These are phyloP conservation scores for Sigmodon hispidus DNA, from an alignment of 2,113 vertebrate species.

Conservation along the genomic window DNA sequence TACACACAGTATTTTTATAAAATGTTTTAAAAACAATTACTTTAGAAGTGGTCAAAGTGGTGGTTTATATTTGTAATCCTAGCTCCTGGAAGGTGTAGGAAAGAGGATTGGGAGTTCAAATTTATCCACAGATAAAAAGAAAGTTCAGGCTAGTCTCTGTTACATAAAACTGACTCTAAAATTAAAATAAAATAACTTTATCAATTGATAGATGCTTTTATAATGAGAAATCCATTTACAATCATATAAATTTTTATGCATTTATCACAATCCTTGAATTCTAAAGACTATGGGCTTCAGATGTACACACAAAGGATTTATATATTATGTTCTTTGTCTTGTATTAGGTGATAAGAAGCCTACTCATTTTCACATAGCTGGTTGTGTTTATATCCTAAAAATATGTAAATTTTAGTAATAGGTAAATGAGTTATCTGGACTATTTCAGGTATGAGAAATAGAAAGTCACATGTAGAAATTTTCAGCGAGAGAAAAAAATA, in stretches of 20 bases:
- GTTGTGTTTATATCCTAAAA: neutral
- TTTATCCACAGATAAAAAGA: neutral
- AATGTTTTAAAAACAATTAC: neutral
- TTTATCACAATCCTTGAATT: neutral
- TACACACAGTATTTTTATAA: neutral
- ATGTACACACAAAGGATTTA: neutral
- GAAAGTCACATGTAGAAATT: neutral
- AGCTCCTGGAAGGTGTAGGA: neutral
- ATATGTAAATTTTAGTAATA: neutral
- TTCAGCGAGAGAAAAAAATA: neutral
- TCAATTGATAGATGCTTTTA: conserved; percentile 19
- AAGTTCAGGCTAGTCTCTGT: neutral
- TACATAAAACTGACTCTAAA: neutral
- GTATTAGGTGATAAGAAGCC: neutral
- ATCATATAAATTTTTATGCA: neutral
- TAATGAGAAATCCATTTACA: neutral
- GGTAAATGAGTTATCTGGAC: neutral
- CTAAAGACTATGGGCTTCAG: neutral
- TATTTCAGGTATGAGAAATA: neutral
- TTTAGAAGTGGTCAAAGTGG: neutral
- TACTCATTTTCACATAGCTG: neutral
- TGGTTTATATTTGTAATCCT: neutral
- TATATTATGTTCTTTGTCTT: neutral
- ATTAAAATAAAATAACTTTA: neutral
- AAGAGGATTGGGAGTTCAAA: neutral